Percentiles rank a stretch among this genome's conserved stretches.
Evolutionary conservation across 2,888 invertebrate genomes (phyloP).

Genomic region (Cheilosia urbana): DNA sequence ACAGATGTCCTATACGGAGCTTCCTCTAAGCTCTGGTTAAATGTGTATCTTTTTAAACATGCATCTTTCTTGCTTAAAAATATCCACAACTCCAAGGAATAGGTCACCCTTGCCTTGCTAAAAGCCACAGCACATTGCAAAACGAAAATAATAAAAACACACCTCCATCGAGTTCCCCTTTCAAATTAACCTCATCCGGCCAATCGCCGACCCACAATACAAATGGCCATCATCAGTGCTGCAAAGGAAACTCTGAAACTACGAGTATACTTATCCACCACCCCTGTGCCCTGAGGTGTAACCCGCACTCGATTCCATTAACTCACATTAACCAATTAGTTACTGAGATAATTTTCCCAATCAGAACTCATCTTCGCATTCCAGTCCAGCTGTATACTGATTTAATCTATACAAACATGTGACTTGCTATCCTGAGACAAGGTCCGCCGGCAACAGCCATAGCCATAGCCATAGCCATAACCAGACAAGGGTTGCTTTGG

Average conservation of each 20-base stretch:
- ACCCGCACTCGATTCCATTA: constrained; percentile 67
- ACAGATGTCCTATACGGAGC: too few relatives aligned
- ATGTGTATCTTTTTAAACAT: too few relatives aligned
- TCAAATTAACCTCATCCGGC: constrained; percentile 28
- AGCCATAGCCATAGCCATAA: not conserved
- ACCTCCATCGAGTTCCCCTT: not conserved
- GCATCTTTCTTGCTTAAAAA: too few relatives aligned
- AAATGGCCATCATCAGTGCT: too few relatives aligned
- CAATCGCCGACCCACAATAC: not conserved
- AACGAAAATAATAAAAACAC: not conserved
- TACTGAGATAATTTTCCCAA: constrained; percentile 70
- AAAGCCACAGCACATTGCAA: not conserved
- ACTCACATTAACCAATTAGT: constrained; percentile 72
- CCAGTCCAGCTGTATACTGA: constrained; percentile 44
- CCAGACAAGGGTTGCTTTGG: constrained; percentile 10
- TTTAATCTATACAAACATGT: constrained; percentile 59
- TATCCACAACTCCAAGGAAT: too few relatives aligned
- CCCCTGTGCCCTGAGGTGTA: constrained; percentile 4
- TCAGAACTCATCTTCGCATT: constrained; percentile 69
- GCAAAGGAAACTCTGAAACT: constrained; percentile 34
- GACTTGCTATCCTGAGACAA: constrained; percentile 31
- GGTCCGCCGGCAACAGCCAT: constrained; percentile 3
- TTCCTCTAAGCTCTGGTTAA: too few relatives aligned
- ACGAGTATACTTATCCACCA: not conserved
- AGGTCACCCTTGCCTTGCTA: too few relatives aligned